Conservation (phyloP, 2,888 invertebrate genomes). For the Metacarcinus magister region DNA sequence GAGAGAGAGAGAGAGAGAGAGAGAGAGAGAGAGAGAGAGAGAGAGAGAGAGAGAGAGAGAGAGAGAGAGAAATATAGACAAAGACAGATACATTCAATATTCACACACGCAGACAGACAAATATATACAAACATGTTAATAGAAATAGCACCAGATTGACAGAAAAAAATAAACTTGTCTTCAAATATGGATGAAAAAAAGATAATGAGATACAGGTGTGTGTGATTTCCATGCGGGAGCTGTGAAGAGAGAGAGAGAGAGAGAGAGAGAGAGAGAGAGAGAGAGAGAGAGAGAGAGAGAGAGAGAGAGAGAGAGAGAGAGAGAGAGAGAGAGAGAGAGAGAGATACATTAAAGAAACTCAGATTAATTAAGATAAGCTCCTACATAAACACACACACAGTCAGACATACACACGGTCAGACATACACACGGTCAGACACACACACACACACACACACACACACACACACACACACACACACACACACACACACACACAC, state of each 20-base stretch:
- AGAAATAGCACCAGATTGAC: not conserved
- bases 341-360: not conserved
- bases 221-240: not conserved
- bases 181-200: not conserved
- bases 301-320: conserved; percentile 77
- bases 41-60: not conserved
- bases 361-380: not conserved
- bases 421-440: conserved; percentile 45
- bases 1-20: conserved; percentile 33
- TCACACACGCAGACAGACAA: conserved; percentile 49
- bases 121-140: not conserved
- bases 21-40: not conserved
- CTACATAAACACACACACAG: conserved; percentile 42
- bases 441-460: conserved; percentile 58
- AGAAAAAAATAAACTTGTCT: not conserved
- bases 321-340: conserved; percentile 67
- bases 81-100: not conserved
- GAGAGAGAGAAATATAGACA: not conserved
- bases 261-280: conserved; percentile 63
- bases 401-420: not conserved
- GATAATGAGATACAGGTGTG: conserved; percentile 31
- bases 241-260: conserved; percentile 16
- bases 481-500: conserved; percentile 36
- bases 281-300: conserved; percentile 81
- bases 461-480: conserved; percentile 51